phyloP scores from a whole-genome alignment of 2,113 vertebrate species.

The Amphilophus citrinellus region DNA sequence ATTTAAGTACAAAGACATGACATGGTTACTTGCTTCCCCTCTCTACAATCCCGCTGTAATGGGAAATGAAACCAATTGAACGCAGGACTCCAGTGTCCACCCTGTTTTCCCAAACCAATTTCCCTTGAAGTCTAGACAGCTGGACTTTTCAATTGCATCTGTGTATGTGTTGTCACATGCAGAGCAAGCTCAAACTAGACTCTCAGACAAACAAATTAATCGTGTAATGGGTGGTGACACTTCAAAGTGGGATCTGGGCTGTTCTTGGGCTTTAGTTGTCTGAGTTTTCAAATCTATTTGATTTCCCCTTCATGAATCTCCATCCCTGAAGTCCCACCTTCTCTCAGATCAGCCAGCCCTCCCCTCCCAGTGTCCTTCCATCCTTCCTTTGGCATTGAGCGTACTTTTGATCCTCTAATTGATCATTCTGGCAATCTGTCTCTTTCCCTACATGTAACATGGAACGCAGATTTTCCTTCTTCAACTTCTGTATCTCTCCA shows the following conservation, averaged over 20 bases:
- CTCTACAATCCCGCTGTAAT: constrained; percentile 26
- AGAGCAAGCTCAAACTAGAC: constrained; percentile 1
- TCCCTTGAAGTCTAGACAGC: constrained; percentile 64
- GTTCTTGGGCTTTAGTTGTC: constrained; percentile 28
- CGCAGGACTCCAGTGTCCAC: constrained; percentile 41
- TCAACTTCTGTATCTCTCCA: constrained; percentile 42
- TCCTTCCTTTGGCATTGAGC: constrained; percentile 31
- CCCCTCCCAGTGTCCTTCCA: neutral
- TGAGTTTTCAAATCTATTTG: constrained; percentile 39
- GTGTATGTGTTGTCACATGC: constrained; percentile 37
- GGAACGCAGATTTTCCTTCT: constrained; percentile 25
- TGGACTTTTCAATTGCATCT: constrained; percentile 54
- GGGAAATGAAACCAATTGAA: constrained; percentile 50
- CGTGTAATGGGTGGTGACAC: constrained; percentile 43
- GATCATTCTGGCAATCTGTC: constrained; percentile 62
- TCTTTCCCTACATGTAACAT: constrained; percentile 37
- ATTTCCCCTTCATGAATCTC: constrained; percentile 39
- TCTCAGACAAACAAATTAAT: constrained; percentile 40
- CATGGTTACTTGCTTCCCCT: neutral
- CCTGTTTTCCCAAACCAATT: constrained; percentile 59
- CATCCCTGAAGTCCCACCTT: constrained; percentile 18
- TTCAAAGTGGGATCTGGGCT: constrained; percentile 31
- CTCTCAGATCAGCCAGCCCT: constrained; percentile 27
- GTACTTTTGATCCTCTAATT: constrained; percentile 65
- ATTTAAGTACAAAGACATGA: constrained; percentile 30